Base-by-base conservation (phyloP, 1,140 invertebrate genomes). In the Cydia amplana region DNA sequence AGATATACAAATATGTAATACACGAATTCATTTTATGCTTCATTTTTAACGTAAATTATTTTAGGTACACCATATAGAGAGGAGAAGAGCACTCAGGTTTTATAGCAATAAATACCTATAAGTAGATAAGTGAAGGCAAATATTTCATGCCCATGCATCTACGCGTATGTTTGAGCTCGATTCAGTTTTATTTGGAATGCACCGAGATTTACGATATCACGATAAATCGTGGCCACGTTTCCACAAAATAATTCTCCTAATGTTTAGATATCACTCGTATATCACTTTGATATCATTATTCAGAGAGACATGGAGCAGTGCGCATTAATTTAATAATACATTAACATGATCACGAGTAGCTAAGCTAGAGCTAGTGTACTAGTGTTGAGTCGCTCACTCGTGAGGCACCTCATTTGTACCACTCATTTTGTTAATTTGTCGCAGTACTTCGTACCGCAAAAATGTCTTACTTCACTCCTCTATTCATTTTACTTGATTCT, bases 141-240 rank as follows among this genome's bases (percentile, higher is more conserved):
- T 60, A 60, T 60, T 60, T 60, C 20, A 23, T 60, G 4, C 55
- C 55, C 18, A 60, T 60, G 55, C 55, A 20, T 60, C 49, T 18
- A 51, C 49, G 55, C 1, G 20, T 60, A 60, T 60, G 20, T 60
- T 70, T 18, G n/a, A 36, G 23, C 65, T 70, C 65, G 16, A 67
- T n/a, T 28, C 64, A 9, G 64, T 67, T 67, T 67, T 67, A 67
- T 67, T 67, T n/a, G 64, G 23, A 67, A 32, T 67, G 65, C 32
- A 36, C 32, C 32, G 28, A 40, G 32, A 36, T 36, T 32, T 70
- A 70, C 25, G 65, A 70, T 70, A 70, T 32, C 65, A 70, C 25
- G 65, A 70, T 70, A 70, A 70, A 40, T 70, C 65, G 65, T 70
- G 65, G 65, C 32, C 32, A 70, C 36, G 65, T 70, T 70, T 70